These are phyloP conservation scores for Thunnus albacares DNA, from an alignment of 2,797 vertebrate genomes.

Conservation along the genomic window DNA sequence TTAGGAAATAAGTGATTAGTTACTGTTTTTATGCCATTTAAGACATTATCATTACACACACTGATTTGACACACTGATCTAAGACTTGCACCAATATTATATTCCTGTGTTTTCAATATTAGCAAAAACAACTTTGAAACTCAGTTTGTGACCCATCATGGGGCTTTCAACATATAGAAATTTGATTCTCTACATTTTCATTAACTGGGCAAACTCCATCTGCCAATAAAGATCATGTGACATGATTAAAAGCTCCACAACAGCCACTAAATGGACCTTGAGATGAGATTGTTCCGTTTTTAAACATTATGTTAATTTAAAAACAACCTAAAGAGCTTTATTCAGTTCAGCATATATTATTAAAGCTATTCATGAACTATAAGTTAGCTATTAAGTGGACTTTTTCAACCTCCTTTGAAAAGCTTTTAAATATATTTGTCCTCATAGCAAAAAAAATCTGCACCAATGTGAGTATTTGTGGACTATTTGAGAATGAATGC, in stretches of 20 bases:
- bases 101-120: not conserved
- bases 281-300: not conserved
- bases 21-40: not conserved
- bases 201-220: not conserved
- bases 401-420: not conserved
- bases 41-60: not conserved
- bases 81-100: not conserved
- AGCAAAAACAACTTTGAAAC: not conserved
- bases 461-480: not conserved
- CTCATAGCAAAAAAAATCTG: not conserved
- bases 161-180: not conserved
- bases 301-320: not conserved
- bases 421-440: not conserved
- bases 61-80: not conserved
- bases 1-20: not conserved
- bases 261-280: no score
- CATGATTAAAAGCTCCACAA: conserved; percentile 6
- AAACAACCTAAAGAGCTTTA: not conserved
- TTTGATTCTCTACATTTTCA: not conserved
- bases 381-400: no score
- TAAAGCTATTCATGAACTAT: no score
- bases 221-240: not conserved
- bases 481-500: not conserved
- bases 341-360: no score
- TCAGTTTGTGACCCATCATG: not conserved